phyloP scores from a whole-genome alignment of 2,113 vertebrate species.

The Varanus salvator region DNA sequence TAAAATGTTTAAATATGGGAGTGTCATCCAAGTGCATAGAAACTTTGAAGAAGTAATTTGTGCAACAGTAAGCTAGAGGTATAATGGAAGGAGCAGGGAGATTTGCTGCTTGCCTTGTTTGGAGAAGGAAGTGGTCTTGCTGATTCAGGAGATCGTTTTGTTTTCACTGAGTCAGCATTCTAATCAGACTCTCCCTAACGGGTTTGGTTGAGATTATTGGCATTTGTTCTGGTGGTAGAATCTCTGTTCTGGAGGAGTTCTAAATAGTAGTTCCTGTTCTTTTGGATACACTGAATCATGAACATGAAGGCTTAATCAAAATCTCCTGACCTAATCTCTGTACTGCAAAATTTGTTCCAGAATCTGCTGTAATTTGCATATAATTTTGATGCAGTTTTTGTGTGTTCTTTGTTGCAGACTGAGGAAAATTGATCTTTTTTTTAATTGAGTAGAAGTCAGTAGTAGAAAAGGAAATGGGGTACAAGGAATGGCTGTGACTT shows the following conservation, averaged over 20 bases:
- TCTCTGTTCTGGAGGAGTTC: accelerated
- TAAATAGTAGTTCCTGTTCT: neutral
- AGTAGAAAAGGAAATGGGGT: neutral
- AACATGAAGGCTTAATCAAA: neutral
- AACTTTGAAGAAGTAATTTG: accelerated
- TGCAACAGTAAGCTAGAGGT: accelerated
- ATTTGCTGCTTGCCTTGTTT: neutral
- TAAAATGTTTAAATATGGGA: neutral
- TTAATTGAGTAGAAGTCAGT: neutral
- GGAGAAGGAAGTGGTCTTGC: neutral
- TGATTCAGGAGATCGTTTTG: neutral
- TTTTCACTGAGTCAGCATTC: neutral
- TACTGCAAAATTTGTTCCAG: neutral
- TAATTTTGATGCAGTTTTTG: neutral
- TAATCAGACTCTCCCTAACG: neutral
- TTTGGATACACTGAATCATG: neutral
- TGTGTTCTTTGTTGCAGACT: neutral
- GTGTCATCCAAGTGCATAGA: neutral
- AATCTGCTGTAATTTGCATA: neutral
- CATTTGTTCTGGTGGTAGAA: neutral
- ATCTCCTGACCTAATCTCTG: neutral
- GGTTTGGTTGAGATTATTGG: neutral
- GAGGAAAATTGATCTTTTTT: neutral
- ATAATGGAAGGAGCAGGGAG: accelerated
- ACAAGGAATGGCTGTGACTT: neutral